Evolutionary conservation across 2,113 vertebrate genomes (phyloP), one percentile per base, ranked within the genome.

Genomic region (Prunella fulvescens): DNA sequence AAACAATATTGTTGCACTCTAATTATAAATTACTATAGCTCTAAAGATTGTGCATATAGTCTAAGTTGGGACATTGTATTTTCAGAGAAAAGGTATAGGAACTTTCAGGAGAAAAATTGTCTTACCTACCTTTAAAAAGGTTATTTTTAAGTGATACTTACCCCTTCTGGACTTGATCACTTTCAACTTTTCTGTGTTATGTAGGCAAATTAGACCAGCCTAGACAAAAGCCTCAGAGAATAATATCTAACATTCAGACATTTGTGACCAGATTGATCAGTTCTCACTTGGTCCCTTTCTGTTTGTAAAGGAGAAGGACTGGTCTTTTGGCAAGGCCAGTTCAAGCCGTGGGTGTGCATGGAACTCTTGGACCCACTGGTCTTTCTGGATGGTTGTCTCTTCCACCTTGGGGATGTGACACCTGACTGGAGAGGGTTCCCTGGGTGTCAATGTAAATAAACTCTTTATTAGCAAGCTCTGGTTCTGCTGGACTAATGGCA

Each of bases 171-270:
- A 3, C 26, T 64, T 45, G 24, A 18, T 57, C 20, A 28, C 7
- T 7, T 23, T 26, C 25, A 66, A 7, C 6, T 40, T 82, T 71
- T 87, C 33, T 53, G 71, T 79, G 4, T 26, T 35, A 42, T 8
- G 12, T 35, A 12, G 28, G 29, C 0, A 0, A 47, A 31, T 31
- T 11, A 28, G 4, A 51, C 7, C 2, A 10, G 45, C 42, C 39
- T 18, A 31, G 31, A 57, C 4, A 58, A 57, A 50, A 10, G 6
- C 6, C 7, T 60, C 12, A 16, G 33, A 33, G 16, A 60, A 35
- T 9, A 39, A 11, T 5, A 61, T 7, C 1, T 35, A 61, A 24
- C 20, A 35, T 57, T 20, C 51, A 61, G 50, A 39, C 7, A 18
- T 61, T 13, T 81, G 20, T 35, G 54, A 53, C 28, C 22, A 61